These are phyloP conservation scores for Eilema caniola DNA, from an alignment of 2,888 invertebrate species.

Conservation along the genomic window DNA sequence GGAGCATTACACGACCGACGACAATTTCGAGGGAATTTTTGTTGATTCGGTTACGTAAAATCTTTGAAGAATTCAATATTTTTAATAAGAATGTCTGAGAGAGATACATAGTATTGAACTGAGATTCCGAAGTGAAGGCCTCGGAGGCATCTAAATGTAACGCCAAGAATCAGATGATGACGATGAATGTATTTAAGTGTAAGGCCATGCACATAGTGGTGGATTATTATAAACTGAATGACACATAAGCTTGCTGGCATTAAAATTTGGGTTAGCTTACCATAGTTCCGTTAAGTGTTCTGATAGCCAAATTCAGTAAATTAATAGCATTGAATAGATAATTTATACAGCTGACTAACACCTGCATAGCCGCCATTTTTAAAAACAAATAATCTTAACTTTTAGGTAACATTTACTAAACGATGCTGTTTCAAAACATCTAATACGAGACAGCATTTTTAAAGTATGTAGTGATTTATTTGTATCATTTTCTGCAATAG, in stretches of 20 bases:
- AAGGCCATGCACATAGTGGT: too few species aligned
- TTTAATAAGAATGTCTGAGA: too few species aligned
- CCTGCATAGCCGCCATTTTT: constrained; percentile 22
- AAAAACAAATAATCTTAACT: constrained; percentile 6
- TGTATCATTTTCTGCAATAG: neutral
- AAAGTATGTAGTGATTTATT: constrained; percentile 22
- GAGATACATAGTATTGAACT: too few species aligned
- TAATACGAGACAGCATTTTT: constrained; percentile 24
- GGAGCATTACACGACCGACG: too few species aligned
- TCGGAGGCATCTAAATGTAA: too few species aligned
- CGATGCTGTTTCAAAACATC: constrained; percentile 27
- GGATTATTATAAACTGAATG: neutral
- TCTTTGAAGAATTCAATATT: too few species aligned
- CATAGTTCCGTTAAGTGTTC: constrained; percentile 30
- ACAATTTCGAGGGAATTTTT: too few species aligned
- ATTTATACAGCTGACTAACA: constrained; percentile 21
- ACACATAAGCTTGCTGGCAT: neutral
- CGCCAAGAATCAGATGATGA: too few species aligned
- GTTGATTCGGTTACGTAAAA: too few species aligned
- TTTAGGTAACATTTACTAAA: constrained; percentile 44
- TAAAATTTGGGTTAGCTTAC: constrained; percentile 20
- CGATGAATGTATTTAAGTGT: too few species aligned
- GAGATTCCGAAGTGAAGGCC: too few species aligned
- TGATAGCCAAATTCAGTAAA: constrained; percentile 37
- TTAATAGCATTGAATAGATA: constrained; percentile 30